Conservation (phyloP, 2,888 invertebrate species). For the Orthosia cruda region DNA sequence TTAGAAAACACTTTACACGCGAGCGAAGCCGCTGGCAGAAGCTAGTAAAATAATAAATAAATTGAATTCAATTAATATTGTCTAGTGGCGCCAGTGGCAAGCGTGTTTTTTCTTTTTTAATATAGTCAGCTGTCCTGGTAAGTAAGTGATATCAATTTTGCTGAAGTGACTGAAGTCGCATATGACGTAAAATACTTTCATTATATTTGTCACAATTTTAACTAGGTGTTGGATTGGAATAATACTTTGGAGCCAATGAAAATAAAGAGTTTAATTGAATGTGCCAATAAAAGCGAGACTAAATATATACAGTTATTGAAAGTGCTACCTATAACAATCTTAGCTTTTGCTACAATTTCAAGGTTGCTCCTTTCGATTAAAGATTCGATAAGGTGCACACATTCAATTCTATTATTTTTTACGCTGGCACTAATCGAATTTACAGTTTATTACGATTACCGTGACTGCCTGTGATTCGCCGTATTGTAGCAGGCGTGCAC, state of each 20-base stretch:
- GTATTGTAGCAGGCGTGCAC: slow-evolving; percentile 15
- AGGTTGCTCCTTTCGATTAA: slow-evolving; percentile 22
- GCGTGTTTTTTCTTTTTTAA: neutral
- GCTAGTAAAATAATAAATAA: no score
- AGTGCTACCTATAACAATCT: neutral
- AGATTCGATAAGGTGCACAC: slow-evolving; percentile 13
- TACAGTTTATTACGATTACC: slow-evolving; percentile 22
- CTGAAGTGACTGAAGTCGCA: neutral
- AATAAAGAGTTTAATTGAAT: no score
- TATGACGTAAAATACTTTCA: neutral
- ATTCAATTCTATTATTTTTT: slow-evolving; percentile 17
- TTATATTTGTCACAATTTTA: neutral
- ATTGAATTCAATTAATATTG: no score
- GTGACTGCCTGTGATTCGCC: slow-evolving; percentile 43
- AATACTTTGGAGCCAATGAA: neutral
- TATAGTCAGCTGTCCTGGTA: neutral
- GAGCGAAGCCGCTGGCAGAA: no score
- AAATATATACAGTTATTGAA: slow-evolving; percentile 30
- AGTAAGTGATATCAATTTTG: neutral
- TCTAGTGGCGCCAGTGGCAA: neutral
- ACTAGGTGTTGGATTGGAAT: neutral
- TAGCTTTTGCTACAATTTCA: neutral
- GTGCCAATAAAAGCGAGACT: slow-evolving; percentile 7
- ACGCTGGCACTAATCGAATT: slow-evolving; percentile 17
- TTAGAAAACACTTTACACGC: no score